These are phyloP conservation scores for Heliconius hewitsoni DNA, from an alignment of 1,140 invertebrate genomes.

Conservation along the genomic window DNA sequence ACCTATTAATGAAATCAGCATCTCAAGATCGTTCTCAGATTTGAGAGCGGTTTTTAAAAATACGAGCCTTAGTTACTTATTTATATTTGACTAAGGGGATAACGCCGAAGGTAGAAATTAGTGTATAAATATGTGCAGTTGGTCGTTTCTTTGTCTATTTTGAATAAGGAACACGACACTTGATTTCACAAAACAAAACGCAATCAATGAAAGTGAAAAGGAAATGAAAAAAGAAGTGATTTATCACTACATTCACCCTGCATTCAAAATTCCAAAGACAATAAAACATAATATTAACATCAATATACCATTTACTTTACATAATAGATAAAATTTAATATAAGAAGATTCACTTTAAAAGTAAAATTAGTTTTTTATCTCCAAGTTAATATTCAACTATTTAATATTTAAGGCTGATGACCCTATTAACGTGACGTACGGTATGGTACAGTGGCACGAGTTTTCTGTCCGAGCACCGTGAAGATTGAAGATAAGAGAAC, in stretches of 20 bases:
- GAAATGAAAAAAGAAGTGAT: neutral
- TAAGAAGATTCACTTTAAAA: neutral
- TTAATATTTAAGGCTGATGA: conserved; percentile 12
- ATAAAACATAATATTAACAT: neutral
- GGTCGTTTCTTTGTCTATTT: no score
- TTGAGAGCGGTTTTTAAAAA: no score
- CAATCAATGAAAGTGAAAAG: neutral
- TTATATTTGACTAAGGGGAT: no score
- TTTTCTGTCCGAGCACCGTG: conserved; percentile 14
- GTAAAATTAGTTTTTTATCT: neutral
- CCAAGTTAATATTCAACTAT: neutral
- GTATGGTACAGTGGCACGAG: neutral
- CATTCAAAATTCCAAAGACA: neutral
- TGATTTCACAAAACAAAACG: neutral
- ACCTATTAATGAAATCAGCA: no score
- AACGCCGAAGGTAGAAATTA: no score
- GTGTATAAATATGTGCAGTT: no score
- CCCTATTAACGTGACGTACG: conserved; percentile 9
- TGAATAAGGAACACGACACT: no score
- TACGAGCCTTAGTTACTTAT: no score
- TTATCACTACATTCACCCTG: neutral
- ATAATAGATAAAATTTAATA: neutral
- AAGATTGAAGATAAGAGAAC: conserved; percentile 1
- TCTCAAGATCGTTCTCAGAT: no score
- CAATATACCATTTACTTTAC: neutral